Conservation (phyloP, 2,888 invertebrate genomes). For the Ptilodon capucinus region DNA sequence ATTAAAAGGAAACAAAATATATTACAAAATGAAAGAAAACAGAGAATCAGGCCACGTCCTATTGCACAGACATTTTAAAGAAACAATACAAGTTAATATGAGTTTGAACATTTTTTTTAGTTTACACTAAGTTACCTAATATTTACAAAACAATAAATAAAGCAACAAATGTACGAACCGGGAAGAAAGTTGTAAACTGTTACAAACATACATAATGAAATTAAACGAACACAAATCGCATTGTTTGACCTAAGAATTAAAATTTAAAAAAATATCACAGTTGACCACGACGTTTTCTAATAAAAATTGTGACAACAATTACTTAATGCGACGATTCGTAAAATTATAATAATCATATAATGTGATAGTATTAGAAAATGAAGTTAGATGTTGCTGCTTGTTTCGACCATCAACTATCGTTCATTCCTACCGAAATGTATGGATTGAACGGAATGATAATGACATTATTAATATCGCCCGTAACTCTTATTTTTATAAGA, state of each 20-base stretch:
- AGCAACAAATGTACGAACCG: slow-evolving; percentile 68
- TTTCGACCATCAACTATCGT: no score
- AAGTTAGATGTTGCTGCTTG: slow-evolving; percentile 5
- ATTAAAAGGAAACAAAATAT: slow-evolving; percentile 57
- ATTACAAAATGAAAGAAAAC: slow-evolving; percentile 60
- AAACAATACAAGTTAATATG: slow-evolving; percentile 39
- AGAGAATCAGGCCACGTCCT: slow-evolving; percentile 67
- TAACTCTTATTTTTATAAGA: background rate
- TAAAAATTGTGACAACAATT: slow-evolving; percentile 66
- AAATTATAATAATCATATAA: slow-evolving; percentile 32
- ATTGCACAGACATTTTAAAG: slow-evolving; percentile 68
- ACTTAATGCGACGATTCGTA: slow-evolving; percentile 45
- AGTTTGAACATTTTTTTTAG: slow-evolving; percentile 63
- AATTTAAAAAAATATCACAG: slow-evolving; percentile 83
- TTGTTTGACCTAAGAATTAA: slow-evolving; percentile 71
- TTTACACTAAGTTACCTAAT: slow-evolving; percentile 61
- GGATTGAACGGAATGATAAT: no score
- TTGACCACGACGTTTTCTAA: slow-evolving; percentile 74
- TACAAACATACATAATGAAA: slow-evolving; percentile 51
- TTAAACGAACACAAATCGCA: slow-evolving; percentile 58
- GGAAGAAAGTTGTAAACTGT: slow-evolving; percentile 45
- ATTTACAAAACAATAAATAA: slow-evolving; percentile 82
- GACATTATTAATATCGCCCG: background rate
- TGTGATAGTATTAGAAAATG: slow-evolving; percentile 16
- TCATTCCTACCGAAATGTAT: no score